Percentiles rank a stretch among this genome's conserved stretches.
Conservation (phyloP, 2,888 invertebrate genomes). For the Congeria kusceri region DNA sequence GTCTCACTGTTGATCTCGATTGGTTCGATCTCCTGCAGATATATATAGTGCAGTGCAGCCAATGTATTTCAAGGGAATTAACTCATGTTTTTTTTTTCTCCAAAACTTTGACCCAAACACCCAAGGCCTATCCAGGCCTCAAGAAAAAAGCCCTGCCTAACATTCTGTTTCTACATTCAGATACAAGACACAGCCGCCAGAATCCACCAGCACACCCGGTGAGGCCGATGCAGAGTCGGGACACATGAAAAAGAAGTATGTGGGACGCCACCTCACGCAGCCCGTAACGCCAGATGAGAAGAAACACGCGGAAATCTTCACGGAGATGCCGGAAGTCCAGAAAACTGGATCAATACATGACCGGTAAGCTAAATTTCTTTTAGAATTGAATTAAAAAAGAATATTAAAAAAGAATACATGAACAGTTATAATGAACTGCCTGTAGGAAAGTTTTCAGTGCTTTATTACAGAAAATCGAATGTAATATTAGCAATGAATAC, state of each 20-base stretch:
- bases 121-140: too few species aligned
- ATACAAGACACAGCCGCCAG: slow-evolving; percentile 75
- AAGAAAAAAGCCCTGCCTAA: too few species aligned
- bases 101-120: too few species aligned
- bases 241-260: slow-evolving; percentile 73
- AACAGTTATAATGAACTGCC: too few species aligned
- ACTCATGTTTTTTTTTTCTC: too few species aligned
- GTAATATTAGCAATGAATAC: too few species aligned
- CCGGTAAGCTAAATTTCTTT: slow-evolving; percentile 69
- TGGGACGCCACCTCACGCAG: slow-evolving; percentile 78
- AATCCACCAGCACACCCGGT: slow-evolving; percentile 34
- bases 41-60: background rate
- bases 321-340: slow-evolving; percentile 52
- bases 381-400: too few species aligned
- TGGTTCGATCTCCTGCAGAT: background rate
- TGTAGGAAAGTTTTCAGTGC: too few species aligned
- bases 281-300: slow-evolving; percentile 82
- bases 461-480: too few species aligned
- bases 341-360: slow-evolving; percentile 75
- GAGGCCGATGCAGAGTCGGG: slow-evolving; percentile 60
- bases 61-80: too few species aligned
- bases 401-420: too few species aligned
- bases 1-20: too few species aligned
- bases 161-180: slow-evolving; percentile 49
- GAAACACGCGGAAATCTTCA: slow-evolving; percentile 73